phyloP scores from a whole-genome alignment of 2,113 vertebrate genomes.

The Xiphias gladius region DNA sequence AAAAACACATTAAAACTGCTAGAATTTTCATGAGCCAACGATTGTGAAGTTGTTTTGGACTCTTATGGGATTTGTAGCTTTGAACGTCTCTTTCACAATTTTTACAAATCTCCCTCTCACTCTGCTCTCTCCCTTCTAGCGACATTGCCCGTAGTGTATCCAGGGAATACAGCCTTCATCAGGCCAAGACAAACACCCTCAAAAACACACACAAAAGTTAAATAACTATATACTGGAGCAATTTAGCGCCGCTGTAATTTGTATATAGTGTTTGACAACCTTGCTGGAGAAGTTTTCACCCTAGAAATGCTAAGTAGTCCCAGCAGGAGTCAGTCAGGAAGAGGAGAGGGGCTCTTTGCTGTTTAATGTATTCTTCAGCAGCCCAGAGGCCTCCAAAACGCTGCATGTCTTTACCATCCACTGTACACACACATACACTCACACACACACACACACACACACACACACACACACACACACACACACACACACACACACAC shows the following conservation, averaged over 20 bases:
- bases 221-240: slow-evolving; percentile 77
- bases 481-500: slow-evolving; percentile 31
- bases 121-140: slow-evolving; percentile 52
- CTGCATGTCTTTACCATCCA: slow-evolving; percentile 74
- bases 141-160: slow-evolving; percentile 65
- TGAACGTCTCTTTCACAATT: slow-evolving; percentile 70
- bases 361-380: slow-evolving; percentile 83
- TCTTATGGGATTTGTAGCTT: slow-evolving; percentile 76
- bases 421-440: slow-evolving; percentile 53
- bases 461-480: slow-evolving; percentile 54
- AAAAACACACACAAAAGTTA: slow-evolving; percentile 72
- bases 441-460: slow-evolving; percentile 35
- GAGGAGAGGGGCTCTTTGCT: slow-evolving; percentile 78
- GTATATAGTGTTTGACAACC: slow-evolving; percentile 82
- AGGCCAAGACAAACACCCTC: slow-evolving; percentile 73
- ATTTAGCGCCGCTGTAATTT: slow-evolving; percentile 76
- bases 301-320: slow-evolving; percentile 84
- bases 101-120: slow-evolving; percentile 57
- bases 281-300: slow-evolving; percentile 81
- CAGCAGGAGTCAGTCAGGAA: slow-evolving; percentile 83
- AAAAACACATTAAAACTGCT: slow-evolving; percentile 77
- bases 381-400: slow-evolving; percentile 81
- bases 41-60: slow-evolving; percentile 73
- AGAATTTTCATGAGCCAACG: slow-evolving; percentile 77
- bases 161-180: slow-evolving; percentile 73